phyloP scores from a whole-genome alignment of 1,140 invertebrate species.

The Asbolus verrucosus region DNA sequence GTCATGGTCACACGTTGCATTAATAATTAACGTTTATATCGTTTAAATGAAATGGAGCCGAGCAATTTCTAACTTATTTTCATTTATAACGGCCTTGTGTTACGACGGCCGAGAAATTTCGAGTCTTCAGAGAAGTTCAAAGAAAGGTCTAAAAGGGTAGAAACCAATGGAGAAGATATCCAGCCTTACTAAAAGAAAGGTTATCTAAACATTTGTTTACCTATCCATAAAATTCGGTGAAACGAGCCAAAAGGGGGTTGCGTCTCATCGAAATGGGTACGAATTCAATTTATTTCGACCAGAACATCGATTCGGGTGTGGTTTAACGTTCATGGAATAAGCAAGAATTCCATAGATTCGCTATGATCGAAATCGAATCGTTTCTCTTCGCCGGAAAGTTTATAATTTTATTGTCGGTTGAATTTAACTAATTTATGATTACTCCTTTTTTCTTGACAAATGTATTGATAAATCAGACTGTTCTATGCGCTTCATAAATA shows the following conservation, averaged over 20 bases:
- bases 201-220: conserved; percentile 32
- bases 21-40: too few relatives aligned
- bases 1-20: too few relatives aligned
- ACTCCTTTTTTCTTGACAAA: too few relatives aligned
- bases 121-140: too few relatives aligned
- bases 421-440: too few relatives aligned
- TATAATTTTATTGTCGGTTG: too few relatives aligned
- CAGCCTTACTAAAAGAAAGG: conserved; percentile 7
- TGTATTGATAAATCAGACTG: too few relatives aligned
- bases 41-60: too few relatives aligned
- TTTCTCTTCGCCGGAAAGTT: background rate
- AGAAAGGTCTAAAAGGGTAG: background rate
- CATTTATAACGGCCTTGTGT: too few relatives aligned
- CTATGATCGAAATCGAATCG: background rate
- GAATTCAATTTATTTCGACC: conserved; percentile 26
- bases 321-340: background rate
- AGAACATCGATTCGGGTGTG: conserved; percentile 15
- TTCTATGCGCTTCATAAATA: too few relatives aligned
- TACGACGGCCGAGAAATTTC: too few relatives aligned
- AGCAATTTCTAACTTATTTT: too few relatives aligned
- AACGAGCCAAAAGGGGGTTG: conserved; percentile 8
- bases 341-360: conserved; percentile 2
- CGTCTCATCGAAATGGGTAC: conserved; percentile 18
- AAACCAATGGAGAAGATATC: background rate
- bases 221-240: conserved; percentile 20